Conservation (phyloP, 2,113 vertebrate genomes). For the Colius striatus region DNA sequence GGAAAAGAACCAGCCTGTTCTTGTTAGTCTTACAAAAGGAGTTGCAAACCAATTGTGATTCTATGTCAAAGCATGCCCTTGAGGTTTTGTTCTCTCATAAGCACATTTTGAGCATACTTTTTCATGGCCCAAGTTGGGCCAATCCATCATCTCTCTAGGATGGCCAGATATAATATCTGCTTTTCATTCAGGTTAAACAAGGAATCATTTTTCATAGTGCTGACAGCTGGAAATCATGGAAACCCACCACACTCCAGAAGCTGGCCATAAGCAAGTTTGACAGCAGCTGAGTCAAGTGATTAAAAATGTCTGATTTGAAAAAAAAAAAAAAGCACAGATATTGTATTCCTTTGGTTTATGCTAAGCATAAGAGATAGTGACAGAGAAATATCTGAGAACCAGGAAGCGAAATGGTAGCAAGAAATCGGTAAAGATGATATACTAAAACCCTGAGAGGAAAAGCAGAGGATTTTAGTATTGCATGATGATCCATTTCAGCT, state of each 20-base stretch:
- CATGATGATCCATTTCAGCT: background rate
- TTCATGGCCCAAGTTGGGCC: background rate
- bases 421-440: background rate
- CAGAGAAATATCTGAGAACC: background rate
- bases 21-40: background rate
- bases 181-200: constrained; percentile 7
- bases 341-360: background rate
- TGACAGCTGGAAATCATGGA: constrained; percentile 7
- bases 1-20: background rate
- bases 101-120: background rate
- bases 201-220: background rate
- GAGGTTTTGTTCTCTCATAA: background rate
- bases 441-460: background rate
- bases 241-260: background rate
- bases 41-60: background rate
- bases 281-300: background rate
- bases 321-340: background rate
- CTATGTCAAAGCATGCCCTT: background rate
- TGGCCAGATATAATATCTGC: background rate
- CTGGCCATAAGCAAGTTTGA: background rate
- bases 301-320: background rate
- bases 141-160: background rate
- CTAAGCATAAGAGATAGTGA: background rate
- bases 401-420: background rate
- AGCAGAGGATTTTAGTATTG: background rate